Percentiles rank a stretch among this genome's conserved stretches.
phyloP scores from a whole-genome alignment of 2,113 vertebrate genomes.

The Ramphastos sulfuratus region DNA sequence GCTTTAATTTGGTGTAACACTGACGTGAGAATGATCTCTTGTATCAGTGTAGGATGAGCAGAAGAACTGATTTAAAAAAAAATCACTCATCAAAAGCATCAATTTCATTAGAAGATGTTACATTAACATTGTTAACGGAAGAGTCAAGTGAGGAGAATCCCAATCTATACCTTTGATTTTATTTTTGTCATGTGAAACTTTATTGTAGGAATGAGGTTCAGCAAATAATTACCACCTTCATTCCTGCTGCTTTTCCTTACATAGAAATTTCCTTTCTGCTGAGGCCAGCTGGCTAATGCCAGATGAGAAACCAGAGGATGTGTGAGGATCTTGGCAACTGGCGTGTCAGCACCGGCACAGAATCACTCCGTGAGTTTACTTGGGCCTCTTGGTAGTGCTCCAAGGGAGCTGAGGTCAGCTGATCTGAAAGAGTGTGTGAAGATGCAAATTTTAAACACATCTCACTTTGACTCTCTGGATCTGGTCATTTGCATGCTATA shows the following conservation, averaged over 20 bases:
- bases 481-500: rapidly evolving
- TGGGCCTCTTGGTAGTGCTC: neutral
- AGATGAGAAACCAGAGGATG: neutral
- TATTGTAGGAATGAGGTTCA: neutral
- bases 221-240: neutral
- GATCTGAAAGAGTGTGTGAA: neutral
- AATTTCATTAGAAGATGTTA: neutral
- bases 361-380: rapidly evolving
- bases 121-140: neutral
- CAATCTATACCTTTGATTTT: neutral
- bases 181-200: neutral
- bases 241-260: neutral
- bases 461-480: neutral
- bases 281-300: neutral
- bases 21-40: neutral
- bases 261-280: neutral
- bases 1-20: neutral
- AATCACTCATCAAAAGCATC: neutral
- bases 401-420: rapidly evolving
- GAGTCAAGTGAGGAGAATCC: neutral
- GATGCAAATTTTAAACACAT: neutral
- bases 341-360: neutral
- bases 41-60: neutral
- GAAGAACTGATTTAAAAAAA: neutral
- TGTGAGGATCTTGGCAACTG: rapidly evolving